Conservation (phyloP, 2,113 vertebrate species). For the Hoplias malabaricus region DNA sequence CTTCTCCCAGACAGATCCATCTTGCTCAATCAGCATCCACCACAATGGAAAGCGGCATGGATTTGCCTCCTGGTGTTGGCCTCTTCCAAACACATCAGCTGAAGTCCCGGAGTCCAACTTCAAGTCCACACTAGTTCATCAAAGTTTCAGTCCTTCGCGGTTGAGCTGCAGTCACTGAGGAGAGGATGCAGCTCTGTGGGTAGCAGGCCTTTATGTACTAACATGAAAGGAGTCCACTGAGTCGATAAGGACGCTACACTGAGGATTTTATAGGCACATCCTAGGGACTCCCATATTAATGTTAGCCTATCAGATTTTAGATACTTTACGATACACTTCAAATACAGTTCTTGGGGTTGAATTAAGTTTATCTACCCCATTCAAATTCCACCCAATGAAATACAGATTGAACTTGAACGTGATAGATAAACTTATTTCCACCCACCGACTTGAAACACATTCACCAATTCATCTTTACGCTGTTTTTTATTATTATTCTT, state of each 20-base stretch:
- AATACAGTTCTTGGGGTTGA: not conserved
- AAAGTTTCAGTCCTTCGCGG: not conserved
- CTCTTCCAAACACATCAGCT: not conserved
- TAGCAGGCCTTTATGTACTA: not conserved
- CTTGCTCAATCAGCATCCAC: not conserved
- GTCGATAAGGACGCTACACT: not conserved
- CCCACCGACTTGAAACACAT: slow-evolving; percentile 2
- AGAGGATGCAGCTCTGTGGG: not conserved
- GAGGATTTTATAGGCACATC: not conserved
- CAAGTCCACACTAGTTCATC: not conserved
- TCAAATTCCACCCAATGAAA: slow-evolving; percentile 12
- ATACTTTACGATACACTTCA: slow-evolving; percentile 1
- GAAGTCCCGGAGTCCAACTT: too few species aligned
- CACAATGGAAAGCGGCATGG: not conserved
- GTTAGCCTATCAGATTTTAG: not conserved
- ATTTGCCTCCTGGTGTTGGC: not conserved
- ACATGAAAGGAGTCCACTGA: not conserved
- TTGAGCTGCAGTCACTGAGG: not conserved
- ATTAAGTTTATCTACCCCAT: slow-evolving; percentile 9
- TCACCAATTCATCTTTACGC: slow-evolving; percentile 16
- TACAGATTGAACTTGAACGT: slow-evolving; percentile 9
- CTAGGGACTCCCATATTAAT: not conserved
- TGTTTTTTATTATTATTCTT: not conserved
- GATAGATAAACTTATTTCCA: slow-evolving; percentile 19
- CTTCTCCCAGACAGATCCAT: not conserved